Evolutionary conservation across 2,797 vertebrate genomes (phyloP).

Genomic region (Gobionotothen gibberifrons): DNA sequence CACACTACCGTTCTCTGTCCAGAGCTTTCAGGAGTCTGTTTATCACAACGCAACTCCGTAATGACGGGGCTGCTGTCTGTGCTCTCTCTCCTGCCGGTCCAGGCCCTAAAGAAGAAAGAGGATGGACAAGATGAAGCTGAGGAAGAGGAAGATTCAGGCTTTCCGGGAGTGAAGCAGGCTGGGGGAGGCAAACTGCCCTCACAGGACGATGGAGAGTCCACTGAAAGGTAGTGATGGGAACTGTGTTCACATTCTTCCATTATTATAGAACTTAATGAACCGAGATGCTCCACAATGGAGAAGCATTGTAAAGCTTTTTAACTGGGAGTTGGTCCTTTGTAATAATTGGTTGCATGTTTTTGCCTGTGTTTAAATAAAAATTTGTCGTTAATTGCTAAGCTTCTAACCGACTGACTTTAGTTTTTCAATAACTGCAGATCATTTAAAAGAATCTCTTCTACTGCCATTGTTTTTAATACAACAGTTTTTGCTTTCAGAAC

Average conservation of each 20-base stretch:
- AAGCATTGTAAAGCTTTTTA: not conserved
- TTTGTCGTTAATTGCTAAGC: not conserved
- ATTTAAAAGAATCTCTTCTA: not conserved
- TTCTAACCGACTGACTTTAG: not conserved
- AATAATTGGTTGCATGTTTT: not conserved
- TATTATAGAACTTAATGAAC: not conserved
- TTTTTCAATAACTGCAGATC: not conserved
- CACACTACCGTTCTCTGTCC: slow-evolving; percentile 6
- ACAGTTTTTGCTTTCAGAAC: slow-evolving; percentile 71
- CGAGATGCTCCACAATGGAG: not conserved
- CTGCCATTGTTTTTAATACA: not conserved
- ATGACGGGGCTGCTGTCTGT: slow-evolving; percentile 94
- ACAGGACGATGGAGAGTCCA: slow-evolving; percentile 69
- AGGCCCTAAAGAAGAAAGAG: slow-evolving; percentile 82
- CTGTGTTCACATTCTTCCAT: not conserved
- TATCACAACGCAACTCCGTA: slow-evolving; percentile 29
- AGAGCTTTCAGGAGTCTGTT: slow-evolving; percentile 48
- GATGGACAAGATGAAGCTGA: slow-evolving; percentile 37
- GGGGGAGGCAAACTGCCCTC: slow-evolving; percentile 39
- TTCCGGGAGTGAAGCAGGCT: slow-evolving; percentile 45
- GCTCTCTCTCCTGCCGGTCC: slow-evolving; percentile 89
- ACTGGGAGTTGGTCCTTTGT: not conserved
- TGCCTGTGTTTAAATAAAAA: slow-evolving; percentile 8
- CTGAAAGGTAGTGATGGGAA: slow-evolving; percentile 86
- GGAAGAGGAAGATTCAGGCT: slow-evolving; percentile 62